Evolutionary conservation across 2,113 vertebrate species (phyloP), one percentile per base, ranked within the genome.

Genomic region (Orientallactaga bullata): DNA sequence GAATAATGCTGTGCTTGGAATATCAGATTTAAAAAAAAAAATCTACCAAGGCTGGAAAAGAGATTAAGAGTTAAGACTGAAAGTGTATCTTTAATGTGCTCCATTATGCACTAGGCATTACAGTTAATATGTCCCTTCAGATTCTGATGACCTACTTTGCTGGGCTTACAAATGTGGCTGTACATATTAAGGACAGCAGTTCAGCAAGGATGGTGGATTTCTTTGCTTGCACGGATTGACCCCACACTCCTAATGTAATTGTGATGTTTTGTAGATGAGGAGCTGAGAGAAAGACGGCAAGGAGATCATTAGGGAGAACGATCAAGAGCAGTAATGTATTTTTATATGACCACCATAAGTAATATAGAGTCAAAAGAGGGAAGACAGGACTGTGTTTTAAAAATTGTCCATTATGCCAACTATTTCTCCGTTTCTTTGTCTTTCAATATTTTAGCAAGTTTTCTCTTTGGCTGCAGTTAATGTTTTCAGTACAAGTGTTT

Each of bases 81-180:
- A 96, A 95, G 85, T 81, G 85, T 96, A 66, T 86, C 90, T 95
- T 93, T 95, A 95, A 92, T 89, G 60, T 94, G 88, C 47, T 72
- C 74, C 94, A 72, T 95, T 96, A 92, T 94, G 84, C 71, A 81
- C 83, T 21, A 94, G 90, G 79, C 92, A 83, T 94, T 95, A 95
- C 82, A 86, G 93, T 92, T 94, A 94, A 96, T 78, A 96, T 91
- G 82, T 97, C 94, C 96, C 96, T 88, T 93, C 90, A 94, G 96
- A 90, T 90, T 96, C 61, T 89, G 92, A 80, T 96, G 95, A 93
- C 93, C 94, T 96, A 93, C 90, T 96, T 97, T 92, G 72, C 82
- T 17, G 26, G n/a, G 42, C 80, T 96, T 88, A 88, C 82, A 95
- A 85, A 94, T 86, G 82, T 0, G 0, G 60, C 20, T 23, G 60